Evolutionary conservation across 2,797 vertebrate genomes (phyloP).

Genomic region (Prionace glauca): DNA sequence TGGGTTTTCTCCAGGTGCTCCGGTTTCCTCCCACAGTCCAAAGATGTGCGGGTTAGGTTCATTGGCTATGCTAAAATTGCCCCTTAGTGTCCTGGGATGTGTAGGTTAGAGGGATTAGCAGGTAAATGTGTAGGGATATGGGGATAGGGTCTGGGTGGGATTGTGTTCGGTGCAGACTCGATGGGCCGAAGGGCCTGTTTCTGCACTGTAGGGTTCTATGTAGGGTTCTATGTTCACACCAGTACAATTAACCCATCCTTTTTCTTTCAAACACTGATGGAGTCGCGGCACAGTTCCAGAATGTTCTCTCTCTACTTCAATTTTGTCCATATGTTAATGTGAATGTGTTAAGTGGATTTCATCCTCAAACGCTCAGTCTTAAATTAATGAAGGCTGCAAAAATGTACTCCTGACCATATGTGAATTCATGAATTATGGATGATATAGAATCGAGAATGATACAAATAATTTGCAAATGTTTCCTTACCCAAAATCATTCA

Average conservation of each 20-base stretch:
- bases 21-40: too few species aligned
- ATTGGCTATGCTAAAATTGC: too few species aligned
- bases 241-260: not conserved
- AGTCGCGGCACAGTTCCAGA: not conserved
- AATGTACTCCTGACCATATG: not conserved
- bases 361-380: not conserved
- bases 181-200: too few species aligned
- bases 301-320: not conserved
- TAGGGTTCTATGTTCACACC: too few species aligned
- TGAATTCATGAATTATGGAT: constrained; percentile 22
- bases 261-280: not conserved
- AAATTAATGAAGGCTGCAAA: not conserved
- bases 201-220: too few species aligned
- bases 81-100: too few species aligned
- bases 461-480: not conserved
- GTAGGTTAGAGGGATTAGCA: too few species aligned
- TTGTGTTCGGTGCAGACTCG: too few species aligned
- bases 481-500: not conserved
- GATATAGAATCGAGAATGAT: not conserved
- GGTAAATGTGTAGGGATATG: too few species aligned
- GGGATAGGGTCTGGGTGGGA: too few species aligned
- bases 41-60: too few species aligned
- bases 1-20: too few species aligned
- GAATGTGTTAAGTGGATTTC: not conserved
- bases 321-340: not conserved